These are phyloP conservation scores for Osmoderma eremita DNA, from an alignment of 2,888 invertebrate genomes.

Conservation along the genomic window DNA sequence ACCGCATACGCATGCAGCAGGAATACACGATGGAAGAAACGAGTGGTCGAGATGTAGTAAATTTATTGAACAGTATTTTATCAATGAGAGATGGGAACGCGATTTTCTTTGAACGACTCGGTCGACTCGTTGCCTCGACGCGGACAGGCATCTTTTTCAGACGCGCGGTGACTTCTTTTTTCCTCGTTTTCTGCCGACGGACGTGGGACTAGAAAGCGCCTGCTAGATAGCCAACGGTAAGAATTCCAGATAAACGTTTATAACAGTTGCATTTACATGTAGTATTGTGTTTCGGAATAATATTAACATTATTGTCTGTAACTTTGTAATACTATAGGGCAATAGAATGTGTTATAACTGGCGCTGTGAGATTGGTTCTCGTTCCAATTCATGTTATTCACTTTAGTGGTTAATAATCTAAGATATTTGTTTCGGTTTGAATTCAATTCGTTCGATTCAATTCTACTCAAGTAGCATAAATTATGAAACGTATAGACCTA, in stretches of 20 bases:
- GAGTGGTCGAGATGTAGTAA: slow-evolving; percentile 18
- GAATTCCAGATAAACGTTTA: slow-evolving; percentile 20
- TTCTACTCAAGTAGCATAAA: too few relatives aligned
- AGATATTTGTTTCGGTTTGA: too few relatives aligned
- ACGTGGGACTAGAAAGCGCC: slow-evolving; percentile 31
- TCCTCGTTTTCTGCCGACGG: slow-evolving; percentile 8
- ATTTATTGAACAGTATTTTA: slow-evolving; percentile 41
- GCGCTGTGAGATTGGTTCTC: neutral
- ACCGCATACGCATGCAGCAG: neutral
- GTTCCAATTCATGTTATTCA: neutral
- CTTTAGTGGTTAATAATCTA: too few relatives aligned
- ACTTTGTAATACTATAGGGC: slow-evolving; percentile 1
- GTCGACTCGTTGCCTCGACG: slow-evolving; percentile 22
- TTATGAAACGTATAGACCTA: too few relatives aligned
- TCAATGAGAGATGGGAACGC: slow-evolving; percentile 35
- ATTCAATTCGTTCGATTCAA: too few relatives aligned
- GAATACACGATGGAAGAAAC: slow-evolving; percentile 12
- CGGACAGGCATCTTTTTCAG: slow-evolving; percentile 9
- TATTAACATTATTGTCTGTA: slow-evolving; percentile 23
- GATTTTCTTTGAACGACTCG: slow-evolving; percentile 35
- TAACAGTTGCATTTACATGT: slow-evolving; percentile 24
- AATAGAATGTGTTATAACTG: slow-evolving; percentile 19
- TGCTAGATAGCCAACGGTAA: slow-evolving; percentile 10
- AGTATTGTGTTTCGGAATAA: slow-evolving; percentile 25
- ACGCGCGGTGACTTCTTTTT: slow-evolving; percentile 1